Evolutionary conservation across 2,113 vertebrate genomes (phyloP), one percentile per base, ranked within the genome.

Genomic region (Urocitellus parryii): DNA sequence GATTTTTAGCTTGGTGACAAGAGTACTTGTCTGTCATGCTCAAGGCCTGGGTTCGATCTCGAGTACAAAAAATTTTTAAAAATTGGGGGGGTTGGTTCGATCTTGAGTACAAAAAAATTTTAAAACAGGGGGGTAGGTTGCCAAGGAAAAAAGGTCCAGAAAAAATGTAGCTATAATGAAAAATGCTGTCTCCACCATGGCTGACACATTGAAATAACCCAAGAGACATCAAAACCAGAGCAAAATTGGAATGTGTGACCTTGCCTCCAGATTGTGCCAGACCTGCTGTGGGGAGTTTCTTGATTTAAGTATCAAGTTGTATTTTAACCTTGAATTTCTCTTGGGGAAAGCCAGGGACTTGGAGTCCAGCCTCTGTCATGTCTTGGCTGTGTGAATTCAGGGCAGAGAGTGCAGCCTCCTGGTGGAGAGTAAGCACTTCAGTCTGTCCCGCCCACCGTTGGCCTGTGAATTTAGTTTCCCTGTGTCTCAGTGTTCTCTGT

Each of bases 281-380:
- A 7, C n/a, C 5, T 72, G 32, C 90, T 81, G 18, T 76, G 89
- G 48, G 58, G 63, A 95, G 80, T 94, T 90, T 95, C 89, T 88
- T 14, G 61, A 73, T 63, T 87, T 80, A 74, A 79, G 81, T 90
- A 93, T 92, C 77, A 56, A 91, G 37, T 94, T 91, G 45, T 90
- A 89, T 79, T 96, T 95, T 93, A 96, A 94, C 29, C 24, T 90
- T 93, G 79, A 94, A 42, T 91, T 42, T 25, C 73, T 85, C 48
- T 94, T 92, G 85, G 72, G 88, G 63, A 79, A 68, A 72, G 58
- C 29, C 32, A 42, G 61, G 73, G 58, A 84, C 73, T 85, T 63
- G 93, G 93, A 86, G 53, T 91, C 48, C 25, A 83, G n/a, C 63
- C 42, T 73, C 16, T 76, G 53, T 85, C 72, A 32, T 5, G 0